Conservation (phyloP, 2,888 invertebrate genomes). For the Dicycla oo region DNA sequence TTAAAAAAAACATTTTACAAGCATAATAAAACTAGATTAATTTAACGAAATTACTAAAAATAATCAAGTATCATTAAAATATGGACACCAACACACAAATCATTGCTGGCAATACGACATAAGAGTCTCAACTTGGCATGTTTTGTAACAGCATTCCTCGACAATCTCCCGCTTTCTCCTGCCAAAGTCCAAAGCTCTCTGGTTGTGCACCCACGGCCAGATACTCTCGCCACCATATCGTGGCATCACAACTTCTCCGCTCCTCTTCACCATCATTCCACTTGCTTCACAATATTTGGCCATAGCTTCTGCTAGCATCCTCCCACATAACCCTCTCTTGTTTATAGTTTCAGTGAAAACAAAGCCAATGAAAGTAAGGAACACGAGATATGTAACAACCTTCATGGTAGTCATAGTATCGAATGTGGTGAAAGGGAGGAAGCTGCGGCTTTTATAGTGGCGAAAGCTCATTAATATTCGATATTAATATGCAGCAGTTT, state of each 20-base stretch:
- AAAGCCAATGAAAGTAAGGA: conserved; percentile 14
- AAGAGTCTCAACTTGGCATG: conserved; percentile 69
- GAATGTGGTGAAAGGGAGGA: conserved; percentile 26
- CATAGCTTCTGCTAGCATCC: conserved; percentile 53
- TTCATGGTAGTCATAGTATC: conserved; percentile 42
- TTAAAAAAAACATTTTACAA: not conserved
- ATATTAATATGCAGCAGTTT: conserved; percentile 47
- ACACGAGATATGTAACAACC: conserved; percentile 26
- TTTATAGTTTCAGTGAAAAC: not conserved
- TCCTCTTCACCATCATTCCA: conserved; percentile 7
- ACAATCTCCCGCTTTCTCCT: conserved; percentile 58
- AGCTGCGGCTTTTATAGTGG: conserved; percentile 59
- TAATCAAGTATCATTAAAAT: not conserved
- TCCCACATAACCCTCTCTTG: conserved; percentile 58
- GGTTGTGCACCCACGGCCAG: conserved; percentile 17
- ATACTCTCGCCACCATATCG: not conserved
- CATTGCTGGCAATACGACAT: conserved; percentile 66
- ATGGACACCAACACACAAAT: not conserved
- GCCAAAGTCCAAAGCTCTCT: conserved; percentile 15
- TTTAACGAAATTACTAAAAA: not conserved
- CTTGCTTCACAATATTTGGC: conserved; percentile 33
- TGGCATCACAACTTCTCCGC: conserved; percentile 39
- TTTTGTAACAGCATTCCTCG: conserved; percentile 71
- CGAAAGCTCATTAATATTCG: conserved; percentile 61
- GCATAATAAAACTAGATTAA: not conserved